Base-by-base conservation (phyloP, 2,888 invertebrate species). In the Nymphalis urticae region DNA sequence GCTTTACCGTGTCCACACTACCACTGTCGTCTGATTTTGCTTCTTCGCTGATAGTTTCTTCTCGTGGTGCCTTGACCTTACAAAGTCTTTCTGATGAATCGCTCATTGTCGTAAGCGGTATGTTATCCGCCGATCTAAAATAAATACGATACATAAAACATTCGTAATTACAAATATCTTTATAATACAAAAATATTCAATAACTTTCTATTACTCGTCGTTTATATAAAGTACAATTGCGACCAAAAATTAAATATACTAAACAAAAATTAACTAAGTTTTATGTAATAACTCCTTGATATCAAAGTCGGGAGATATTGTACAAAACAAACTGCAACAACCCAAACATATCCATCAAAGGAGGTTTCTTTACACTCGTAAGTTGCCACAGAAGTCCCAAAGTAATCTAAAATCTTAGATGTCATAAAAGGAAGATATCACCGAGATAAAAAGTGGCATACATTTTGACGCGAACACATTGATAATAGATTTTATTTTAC, bases 1-100 rank as follows among this genome's bases (percentile, higher is more conserved):
- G 95, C 75, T 90, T 91, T 64, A 94, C 94, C 53, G 94, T 92
- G 70, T 93, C 92, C 1, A 92, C 86, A 75, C 92, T 92, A 66
- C 90, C 86, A 64, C 90, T 91, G 78, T 92, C 91, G 42, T 92
- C 92, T 0, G 92, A 92, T 77, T 89, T 92, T 70, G 82, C 87
- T 81, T 93, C 92, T 76, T 93, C 92, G 72, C 86, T 90, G 10
- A 93, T 92, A 0, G 92, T 92, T 61, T 92, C 92, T 70, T 92
- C 92, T 74, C 88, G 82, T 1, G 85, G 85, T 56, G 82, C 81
- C 75, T 90, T 92, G 24, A 80, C 82, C 77, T 80, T 90, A 82
- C 93, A 87, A 73, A 94, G 87, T 75, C 94, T 84, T 85, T 94
- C 90, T 75, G 93, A 86, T 75, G 92, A 90, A 73, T 93, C 93